Base-by-base conservation (phyloP, 2,888 invertebrate genomes). In the Ochropleura leucogaster region DNA sequence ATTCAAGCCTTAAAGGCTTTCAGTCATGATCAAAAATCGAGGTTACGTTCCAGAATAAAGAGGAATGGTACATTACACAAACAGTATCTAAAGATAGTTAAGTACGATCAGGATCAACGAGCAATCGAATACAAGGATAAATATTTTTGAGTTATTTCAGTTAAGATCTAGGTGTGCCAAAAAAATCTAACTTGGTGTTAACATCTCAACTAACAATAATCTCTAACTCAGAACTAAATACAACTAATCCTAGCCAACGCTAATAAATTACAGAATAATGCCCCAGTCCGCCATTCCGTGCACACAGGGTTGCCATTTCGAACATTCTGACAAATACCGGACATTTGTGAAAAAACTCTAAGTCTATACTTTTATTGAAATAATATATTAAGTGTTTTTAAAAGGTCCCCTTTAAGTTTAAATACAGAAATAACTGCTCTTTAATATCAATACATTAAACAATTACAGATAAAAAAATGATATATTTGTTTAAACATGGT, bases 191-290 rank as follows among this genome's bases (percentile, higher is more conserved):
- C 69, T 47, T 5, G 14, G 14, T 42, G 47, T 49, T 49, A 51
- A 51, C 51, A 44, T 46, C 30, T 65, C 3, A 0, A 12, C 53
- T 14, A 65, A 72, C 12, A 53, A 65, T 57, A 62, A 55, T 40
- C 46, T 75, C 0, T 1, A 40, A 64, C 53, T 47, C 18, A 16
- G 64, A 53, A 57, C 30, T 66, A 30, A 74, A 73, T 47, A 20
- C 12, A 66, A 14, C 12, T 68, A 72, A 72, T 53, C n/a, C 14
- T 44, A 59, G n/a, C 8, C 0, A n/a, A 46, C 40, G 16, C 40
- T 57, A 82, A 59, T 82, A 78, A 68, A 72, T 66, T 68, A 74
- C 73, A 85, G 85, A 89, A 89, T 89, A 89, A 59, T 53, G 62
- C 51, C 49, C 8, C 67, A 60, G 71, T 83, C 85, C 68, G 67